phyloP scores from a whole-genome alignment of 2,113 vertebrate genomes.

The Perca schrenkii region DNA sequence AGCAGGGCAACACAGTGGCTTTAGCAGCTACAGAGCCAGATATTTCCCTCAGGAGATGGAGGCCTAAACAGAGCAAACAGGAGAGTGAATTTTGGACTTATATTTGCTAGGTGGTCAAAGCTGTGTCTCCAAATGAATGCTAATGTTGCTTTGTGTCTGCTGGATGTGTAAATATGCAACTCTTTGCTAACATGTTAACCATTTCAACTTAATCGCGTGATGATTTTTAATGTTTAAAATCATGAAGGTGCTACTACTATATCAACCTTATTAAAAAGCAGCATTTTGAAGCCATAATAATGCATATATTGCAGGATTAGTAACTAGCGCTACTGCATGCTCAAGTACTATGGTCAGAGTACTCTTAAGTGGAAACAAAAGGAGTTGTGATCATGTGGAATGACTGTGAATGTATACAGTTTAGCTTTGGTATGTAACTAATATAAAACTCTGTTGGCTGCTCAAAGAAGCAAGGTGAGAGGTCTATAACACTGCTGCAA shows the following conservation, averaged over 20 bases:
- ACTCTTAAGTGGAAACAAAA: neutral
- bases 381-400: neutral
- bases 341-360: neutral
- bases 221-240: no score
- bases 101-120: neutral
- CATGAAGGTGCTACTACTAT: neutral
- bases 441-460: neutral
- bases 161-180: neutral
- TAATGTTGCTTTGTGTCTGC: neutral
- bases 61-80: neutral
- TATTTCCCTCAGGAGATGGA: neutral
- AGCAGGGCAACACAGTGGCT: neutral
- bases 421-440: neutral
- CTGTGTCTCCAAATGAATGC: neutral
- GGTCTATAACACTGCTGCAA: neutral
- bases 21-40: neutral
- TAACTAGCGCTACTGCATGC: neutral
- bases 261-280: constrained; percentile 5
- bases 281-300: neutral
- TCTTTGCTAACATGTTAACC: neutral
- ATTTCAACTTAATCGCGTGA: neutral
- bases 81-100: neutral
- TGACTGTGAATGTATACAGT: neutral
- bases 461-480: neutral
- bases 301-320: neutral